phyloP scores from a whole-genome alignment of 2,113 vertebrate genomes.

The Nanorana parkeri region DNA sequence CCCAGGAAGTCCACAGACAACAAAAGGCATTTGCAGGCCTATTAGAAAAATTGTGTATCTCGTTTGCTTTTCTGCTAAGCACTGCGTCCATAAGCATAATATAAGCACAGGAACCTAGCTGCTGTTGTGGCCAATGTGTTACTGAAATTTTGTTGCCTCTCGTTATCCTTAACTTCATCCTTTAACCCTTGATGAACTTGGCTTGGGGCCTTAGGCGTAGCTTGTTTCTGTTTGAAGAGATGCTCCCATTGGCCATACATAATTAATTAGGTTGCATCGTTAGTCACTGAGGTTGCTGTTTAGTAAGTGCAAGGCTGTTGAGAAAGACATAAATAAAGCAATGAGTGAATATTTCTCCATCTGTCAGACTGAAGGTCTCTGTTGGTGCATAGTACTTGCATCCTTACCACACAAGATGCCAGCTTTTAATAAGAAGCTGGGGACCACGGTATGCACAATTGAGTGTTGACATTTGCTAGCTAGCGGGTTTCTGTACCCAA shows the following conservation, averaged over 20 bases:
- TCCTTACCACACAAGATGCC: not conserved
- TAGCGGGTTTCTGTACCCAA: not conserved
- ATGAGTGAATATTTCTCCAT: conserved; percentile 6
- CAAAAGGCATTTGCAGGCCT: too few relatives aligned
- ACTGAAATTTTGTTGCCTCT: too few relatives aligned
- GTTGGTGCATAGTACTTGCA: not conserved
- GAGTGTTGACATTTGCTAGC: not conserved
- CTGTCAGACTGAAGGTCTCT: conserved; percentile 5
- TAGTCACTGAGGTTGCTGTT: not conserved
- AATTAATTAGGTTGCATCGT: not conserved
- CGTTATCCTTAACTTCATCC: too few relatives aligned
- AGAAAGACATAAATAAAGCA: conserved; percentile 6
- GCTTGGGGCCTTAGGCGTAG: not conserved
- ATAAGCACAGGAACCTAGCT: too few relatives aligned
- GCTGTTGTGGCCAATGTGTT: too few relatives aligned
- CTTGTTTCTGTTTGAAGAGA: not conserved
- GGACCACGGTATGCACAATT: not conserved
- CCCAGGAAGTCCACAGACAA: too few relatives aligned
- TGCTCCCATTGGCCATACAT: not conserved
- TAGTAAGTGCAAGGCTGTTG: not conserved
- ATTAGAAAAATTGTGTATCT: too few relatives aligned
- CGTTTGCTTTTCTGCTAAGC: too few relatives aligned
- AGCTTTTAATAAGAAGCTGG: not conserved
- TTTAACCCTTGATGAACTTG: not conserved
- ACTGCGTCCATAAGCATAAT: too few relatives aligned